Evolutionary conservation across 2,888 invertebrate genomes (phyloP).

Genomic region (Trypoxylon attenuatum): DNA sequence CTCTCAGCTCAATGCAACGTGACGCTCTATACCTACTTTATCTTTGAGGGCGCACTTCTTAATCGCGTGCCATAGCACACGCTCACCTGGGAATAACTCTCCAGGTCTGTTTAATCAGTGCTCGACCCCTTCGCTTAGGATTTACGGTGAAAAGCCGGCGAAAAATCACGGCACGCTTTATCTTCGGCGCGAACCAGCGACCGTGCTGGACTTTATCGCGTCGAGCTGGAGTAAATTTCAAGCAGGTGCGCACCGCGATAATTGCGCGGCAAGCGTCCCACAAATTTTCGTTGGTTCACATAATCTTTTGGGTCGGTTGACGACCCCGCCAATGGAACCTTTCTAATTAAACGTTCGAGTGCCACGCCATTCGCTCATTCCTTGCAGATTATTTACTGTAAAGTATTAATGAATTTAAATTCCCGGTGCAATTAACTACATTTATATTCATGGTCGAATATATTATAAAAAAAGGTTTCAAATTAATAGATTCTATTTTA

Average conservation of each 20-base stretch:
- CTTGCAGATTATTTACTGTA: too few species aligned
- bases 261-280: background rate
- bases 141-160: background rate
- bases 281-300: conserved; percentile 4
- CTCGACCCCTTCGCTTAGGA: background rate
- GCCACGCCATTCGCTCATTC: too few species aligned
- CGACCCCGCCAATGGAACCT: too few species aligned
- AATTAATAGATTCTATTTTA: too few species aligned
- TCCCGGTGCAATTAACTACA: too few species aligned
- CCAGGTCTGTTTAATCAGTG: background rate
- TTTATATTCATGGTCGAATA: too few species aligned
- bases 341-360: too few species aligned
- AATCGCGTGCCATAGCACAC: background rate
- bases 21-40: too few species aligned
- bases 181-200: background rate
- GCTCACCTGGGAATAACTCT: conserved; percentile 1
- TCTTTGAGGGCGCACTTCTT: too few species aligned
- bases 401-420: too few species aligned
- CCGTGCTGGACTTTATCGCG: background rate
- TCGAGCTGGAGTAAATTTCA: background rate
- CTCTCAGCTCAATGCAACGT: too few species aligned
- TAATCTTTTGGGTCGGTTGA: background rate
- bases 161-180: background rate
- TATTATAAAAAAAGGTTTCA: too few species aligned
- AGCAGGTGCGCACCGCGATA: conserved; percentile 2